Evolutionary conservation across 2,113 vertebrate genomes (phyloP), one percentile per base, ranked within the genome.

Genomic region (Prunella himalayana): DNA sequence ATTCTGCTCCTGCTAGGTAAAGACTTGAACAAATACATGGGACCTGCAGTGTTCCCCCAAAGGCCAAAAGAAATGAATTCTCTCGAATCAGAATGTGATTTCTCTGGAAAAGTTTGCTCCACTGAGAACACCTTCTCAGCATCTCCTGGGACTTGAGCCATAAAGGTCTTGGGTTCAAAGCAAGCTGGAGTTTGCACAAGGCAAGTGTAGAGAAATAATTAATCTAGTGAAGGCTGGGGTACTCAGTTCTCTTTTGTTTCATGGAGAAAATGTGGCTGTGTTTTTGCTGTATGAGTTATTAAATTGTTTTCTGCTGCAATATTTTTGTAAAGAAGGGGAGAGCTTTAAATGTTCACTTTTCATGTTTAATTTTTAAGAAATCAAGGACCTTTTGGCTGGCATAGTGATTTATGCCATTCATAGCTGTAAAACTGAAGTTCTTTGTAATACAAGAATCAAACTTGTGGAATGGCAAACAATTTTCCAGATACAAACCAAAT

Each of bases 41-140:
- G 73, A 95, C 91, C 95, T 88, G 77, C 80, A 89, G 86, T 94
- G 81, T 92, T 94, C n/a, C 82, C 94, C 89, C 66, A 89, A 96
- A 94, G 95, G 95, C 88, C 78, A 86, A 93, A 93, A 96, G 41
- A 97, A 97, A 96, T 96, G 90, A 95, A 91, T 95, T 95, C 91
- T 92, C 75, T 94, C 13, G 21, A 93, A 95, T 94, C 94, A 75
- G 69, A 70, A 81, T 53, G 72, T 84, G 92, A 79, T 93, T 96
- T 76, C 88, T 94, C 41, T 91, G 82, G 80, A 79, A 93, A 92
- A 96, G 76, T 96, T 86, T 81, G 11, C 45, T 96, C 86, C 72
- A 10, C 65, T 69, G 86, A 92, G 93, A 96, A 72, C 80, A 75
- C 45, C 90, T 77, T 82, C 71, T 88, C 45, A 72, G 61, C 80